phyloP scores from a whole-genome alignment of 2,888 invertebrate genomes.

The Euplagia quadripunctaria region DNA sequence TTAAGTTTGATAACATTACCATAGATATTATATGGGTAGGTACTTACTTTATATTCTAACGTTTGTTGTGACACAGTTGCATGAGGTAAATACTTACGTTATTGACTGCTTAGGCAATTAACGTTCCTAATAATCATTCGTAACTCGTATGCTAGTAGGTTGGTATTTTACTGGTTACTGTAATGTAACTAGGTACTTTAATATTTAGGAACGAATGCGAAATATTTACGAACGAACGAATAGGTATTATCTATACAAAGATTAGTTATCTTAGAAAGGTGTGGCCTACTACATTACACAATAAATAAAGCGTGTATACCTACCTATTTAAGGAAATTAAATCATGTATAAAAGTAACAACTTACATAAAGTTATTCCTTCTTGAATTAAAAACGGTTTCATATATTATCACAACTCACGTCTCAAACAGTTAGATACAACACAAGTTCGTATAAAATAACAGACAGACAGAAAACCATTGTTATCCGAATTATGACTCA shows the following conservation, averaged over 20 bases:
- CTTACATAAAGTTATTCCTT: slow-evolving; percentile 4
- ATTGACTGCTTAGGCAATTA: neutral
- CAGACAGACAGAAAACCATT: slow-evolving; percentile 58
- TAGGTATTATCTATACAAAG: neutral
- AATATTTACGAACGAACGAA: neutral
- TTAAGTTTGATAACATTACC: neutral
- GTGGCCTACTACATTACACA: slow-evolving; percentile 1
- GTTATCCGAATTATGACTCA: slow-evolving; percentile 62
- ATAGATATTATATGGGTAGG: neutral
- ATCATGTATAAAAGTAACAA: neutral
- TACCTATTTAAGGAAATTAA: neutral
- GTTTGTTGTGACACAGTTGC: neutral
- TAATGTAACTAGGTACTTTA: neutral
- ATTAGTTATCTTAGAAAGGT: neutral
- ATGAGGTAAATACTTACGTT: neutral
- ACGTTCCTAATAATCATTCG: neutral
- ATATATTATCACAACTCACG: slow-evolving; percentile 20
- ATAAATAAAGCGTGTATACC: neutral
- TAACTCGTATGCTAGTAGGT: neutral
- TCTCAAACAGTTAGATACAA: slow-evolving; percentile 16
- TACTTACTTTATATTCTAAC: neutral
- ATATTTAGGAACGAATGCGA: neutral
- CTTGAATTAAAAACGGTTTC: neutral
- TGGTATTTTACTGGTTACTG: no score
- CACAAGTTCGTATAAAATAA: slow-evolving; percentile 42